A percentile compares a stretch with the other conserved stretches of the same genome.
These are phyloP conservation scores for Chesias legatella DNA, from an alignment of 2,888 invertebrate genomes.

Conservation along the genomic window DNA sequence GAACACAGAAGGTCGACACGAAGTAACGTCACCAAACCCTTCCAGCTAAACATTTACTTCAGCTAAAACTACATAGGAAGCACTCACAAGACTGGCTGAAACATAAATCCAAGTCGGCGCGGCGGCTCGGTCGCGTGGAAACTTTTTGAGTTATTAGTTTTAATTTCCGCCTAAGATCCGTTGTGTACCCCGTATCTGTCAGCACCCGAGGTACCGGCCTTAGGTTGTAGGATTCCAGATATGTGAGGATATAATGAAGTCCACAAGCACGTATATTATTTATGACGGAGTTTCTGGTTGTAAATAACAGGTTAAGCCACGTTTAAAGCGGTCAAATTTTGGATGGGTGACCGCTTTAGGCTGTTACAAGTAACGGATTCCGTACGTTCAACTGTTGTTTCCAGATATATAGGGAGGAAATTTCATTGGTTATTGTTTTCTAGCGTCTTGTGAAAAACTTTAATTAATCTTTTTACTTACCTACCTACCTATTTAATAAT, in stretches of 20 bases:
- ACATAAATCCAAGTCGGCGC: constrained; percentile 74
- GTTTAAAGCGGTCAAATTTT: too few species aligned
- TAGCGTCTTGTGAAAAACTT: too few species aligned
- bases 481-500: too few species aligned
- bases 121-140: constrained; percentile 76
- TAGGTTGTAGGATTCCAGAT: constrained; percentile 30
- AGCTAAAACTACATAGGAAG: constrained; percentile 57
- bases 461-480: too few species aligned
- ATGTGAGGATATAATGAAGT: constrained; percentile 8
- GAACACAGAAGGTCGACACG: background rate
- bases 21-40: constrained; percentile 25
- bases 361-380: too few species aligned
- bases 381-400: too few species aligned
- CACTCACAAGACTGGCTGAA: constrained; percentile 69
- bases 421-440: too few species aligned
- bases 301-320: too few species aligned
- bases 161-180: constrained; percentile 81
- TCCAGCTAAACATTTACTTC: constrained; percentile 41
- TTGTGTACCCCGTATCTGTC: constrained; percentile 74
- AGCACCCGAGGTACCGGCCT: constrained; percentile 44
- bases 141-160: constrained; percentile 82
- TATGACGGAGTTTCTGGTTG: too few species aligned
- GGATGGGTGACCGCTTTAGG: too few species aligned
- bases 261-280: too few species aligned
- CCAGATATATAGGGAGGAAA: too few species aligned